Percentiles rank a stretch among this genome's conserved stretches.
These are phyloP conservation scores for Kradibia gibbosae DNA, from an alignment of 1,140 invertebrate species.

Conservation along the genomic window DNA sequence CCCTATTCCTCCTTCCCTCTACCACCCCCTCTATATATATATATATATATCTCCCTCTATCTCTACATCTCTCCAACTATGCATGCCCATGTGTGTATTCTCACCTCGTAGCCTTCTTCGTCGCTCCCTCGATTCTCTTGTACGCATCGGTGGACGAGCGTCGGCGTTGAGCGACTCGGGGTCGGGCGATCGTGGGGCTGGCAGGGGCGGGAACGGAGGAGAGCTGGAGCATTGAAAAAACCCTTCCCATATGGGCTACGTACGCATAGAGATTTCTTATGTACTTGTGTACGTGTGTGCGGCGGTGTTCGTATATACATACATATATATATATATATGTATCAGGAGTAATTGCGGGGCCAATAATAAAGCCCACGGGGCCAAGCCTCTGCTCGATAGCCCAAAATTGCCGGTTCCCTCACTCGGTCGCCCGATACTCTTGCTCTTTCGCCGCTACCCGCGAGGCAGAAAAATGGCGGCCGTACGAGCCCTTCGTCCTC, in stretches of 20 bases:
- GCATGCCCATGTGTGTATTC: no score
- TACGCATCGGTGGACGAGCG: not conserved
- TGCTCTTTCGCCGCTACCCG: constrained; percentile 53
- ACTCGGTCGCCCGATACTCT: constrained; percentile 36
- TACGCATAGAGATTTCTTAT: no score
- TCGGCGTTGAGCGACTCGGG: not conserved
- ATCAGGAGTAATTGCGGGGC: constrained; percentile 57
- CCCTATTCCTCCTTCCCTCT: no score
- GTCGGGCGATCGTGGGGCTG: not conserved
- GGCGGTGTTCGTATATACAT: no score
- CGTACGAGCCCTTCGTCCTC: constrained; percentile 58
- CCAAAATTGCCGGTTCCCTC: constrained; percentile 66
- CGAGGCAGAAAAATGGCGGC: constrained; percentile 58
- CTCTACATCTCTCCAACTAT: no score
- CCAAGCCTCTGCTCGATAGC: constrained; percentile 58
- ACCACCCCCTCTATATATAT: no score
- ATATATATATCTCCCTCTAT: no score
- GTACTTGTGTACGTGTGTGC: no score
- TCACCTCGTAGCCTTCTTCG: no score
- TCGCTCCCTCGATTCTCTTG: constrained; percentile 36
- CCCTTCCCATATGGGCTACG: not conserved
- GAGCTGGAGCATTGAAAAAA: constrained; percentile 31
- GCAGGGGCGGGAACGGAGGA: not conserved
- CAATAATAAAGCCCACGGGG: constrained; percentile 68
- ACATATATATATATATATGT: constrained; percentile 24